Percentiles rank a stretch among this genome's conserved stretches.
phyloP scores from a whole-genome alignment of 2,888 invertebrate genomes.

The Thalpophila matura region DNA sequence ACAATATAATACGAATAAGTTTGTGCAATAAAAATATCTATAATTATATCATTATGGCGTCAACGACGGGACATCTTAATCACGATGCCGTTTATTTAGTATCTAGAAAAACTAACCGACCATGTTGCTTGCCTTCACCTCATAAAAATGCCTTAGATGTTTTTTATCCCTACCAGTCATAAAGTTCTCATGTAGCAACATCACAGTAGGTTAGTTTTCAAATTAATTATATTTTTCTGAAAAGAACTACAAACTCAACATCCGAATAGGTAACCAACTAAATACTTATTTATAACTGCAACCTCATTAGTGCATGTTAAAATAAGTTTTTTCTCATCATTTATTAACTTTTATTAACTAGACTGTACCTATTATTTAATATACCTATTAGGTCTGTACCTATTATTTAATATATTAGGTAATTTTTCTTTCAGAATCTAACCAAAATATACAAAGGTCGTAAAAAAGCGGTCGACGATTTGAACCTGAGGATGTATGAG shows the following conservation, averaged over 20 bases:
- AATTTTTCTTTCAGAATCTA: conserved; percentile 88
- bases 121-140: conserved; percentile 8
- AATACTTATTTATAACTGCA: too few species aligned
- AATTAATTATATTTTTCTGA: too few species aligned
- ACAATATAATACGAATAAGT: conserved; percentile 20
- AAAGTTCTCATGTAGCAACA: not conserved
- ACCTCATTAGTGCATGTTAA: too few species aligned
- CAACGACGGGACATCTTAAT: conserved; percentile 5
- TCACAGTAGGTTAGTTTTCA: too few species aligned
- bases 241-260: too few species aligned
- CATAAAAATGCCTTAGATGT: not conserved
- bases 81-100: conserved; percentile 17
- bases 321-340: too few species aligned
- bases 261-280: too few species aligned
- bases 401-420: not conserved
- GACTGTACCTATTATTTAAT: too few species aligned
- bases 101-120: conserved; percentile 15
- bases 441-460: conserved; percentile 92
- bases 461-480: conserved; percentile 92
- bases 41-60: conserved; percentile 15
- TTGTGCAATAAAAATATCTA: conserved; percentile 12
- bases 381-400: too few species aligned
- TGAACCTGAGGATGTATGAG: conserved; percentile 96
- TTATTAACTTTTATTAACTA: not conserved
- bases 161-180: conserved; percentile 5